A percentile compares a stretch with the other conserved stretches of the same genome.
Evolutionary conservation across 2,888 invertebrate genomes (phyloP).

Genomic region (Meteorus cinctellus): DNA sequence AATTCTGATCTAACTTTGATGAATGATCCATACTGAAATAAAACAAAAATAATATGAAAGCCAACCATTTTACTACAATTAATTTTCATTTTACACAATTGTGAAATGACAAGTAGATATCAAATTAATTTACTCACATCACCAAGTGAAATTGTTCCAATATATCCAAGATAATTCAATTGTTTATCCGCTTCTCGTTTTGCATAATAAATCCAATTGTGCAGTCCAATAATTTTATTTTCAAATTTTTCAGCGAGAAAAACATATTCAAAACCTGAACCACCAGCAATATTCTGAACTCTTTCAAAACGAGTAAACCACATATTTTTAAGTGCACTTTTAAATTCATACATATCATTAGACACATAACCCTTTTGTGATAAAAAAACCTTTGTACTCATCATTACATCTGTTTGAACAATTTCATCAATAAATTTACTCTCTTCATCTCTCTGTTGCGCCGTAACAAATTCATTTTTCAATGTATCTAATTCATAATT

Average conservation of each 20-base stretch:
- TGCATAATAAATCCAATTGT: conserved; percentile 92
- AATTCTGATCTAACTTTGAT: conserved; percentile 84
- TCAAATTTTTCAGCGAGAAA: conserved; percentile 88
- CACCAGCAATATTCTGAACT: conserved; percentile 84
- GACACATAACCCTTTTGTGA: conserved; percentile 74
- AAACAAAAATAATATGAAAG: neutral
- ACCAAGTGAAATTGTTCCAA: conserved; percentile 81
- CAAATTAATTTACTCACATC: conserved; percentile 77
- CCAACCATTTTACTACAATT: neutral
- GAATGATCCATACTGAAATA: conserved; percentile 83
- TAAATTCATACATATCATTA: conserved; percentile 76
- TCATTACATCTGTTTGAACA: conserved; percentile 86
- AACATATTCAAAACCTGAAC: conserved; percentile 94
- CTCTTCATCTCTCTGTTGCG: conserved; percentile 85
- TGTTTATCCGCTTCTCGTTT: conserved; percentile 84
- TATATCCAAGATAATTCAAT: conserved; percentile 88
- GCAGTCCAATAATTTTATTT: conserved; percentile 84
- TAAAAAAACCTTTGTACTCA: conserved; percentile 81
- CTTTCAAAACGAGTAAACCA: conserved; percentile 91
- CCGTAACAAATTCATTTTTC: conserved; percentile 83
- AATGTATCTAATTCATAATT: conserved; percentile 87
- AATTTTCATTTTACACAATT: no score
- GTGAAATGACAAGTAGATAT: neutral
- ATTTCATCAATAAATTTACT: conserved; percentile 86
- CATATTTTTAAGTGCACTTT: conserved; percentile 81